These are phyloP conservation scores for Merops nubicus DNA, from an alignment of 2,113 vertebrate genomes.

Conservation along the genomic window DNA sequence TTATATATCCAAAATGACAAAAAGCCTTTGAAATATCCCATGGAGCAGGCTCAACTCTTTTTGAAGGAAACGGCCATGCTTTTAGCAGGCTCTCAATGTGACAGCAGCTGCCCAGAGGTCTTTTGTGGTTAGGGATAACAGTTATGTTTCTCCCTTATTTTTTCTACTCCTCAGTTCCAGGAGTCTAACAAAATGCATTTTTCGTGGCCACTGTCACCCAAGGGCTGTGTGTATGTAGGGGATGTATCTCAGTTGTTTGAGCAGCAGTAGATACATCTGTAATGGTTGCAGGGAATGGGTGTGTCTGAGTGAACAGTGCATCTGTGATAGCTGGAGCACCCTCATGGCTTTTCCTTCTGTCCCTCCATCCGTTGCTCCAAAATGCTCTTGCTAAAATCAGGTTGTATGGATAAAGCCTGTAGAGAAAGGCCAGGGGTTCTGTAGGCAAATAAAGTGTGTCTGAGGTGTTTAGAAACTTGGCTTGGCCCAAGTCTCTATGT, in stretches of 20 bases:
- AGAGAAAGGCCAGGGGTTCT: not conserved
- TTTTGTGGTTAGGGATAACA: slow-evolving; percentile 26
- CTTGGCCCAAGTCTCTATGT: not conserved
- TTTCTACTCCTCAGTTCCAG: not conserved
- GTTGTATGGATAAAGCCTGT: not conserved
- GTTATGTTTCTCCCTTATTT: slow-evolving; percentile 24
- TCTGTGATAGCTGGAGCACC: not conserved
- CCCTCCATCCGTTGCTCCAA: not conserved
- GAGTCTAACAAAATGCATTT: slow-evolving; percentile 27
- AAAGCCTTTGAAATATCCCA: not conserved
- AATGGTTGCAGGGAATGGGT: slow-evolving; percentile 30
- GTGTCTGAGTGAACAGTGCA: not conserved
- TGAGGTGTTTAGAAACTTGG: not conserved
- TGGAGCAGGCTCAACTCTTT: not conserved
- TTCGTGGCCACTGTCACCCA: not conserved
- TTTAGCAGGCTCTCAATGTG: slow-evolving; percentile 35
- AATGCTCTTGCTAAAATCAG: not conserved
- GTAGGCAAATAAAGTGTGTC: not conserved
- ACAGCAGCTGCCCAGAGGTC: not conserved
- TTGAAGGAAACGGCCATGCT: not conserved
- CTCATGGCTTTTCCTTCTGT: not conserved
- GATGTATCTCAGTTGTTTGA: not conserved
- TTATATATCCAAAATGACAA: not conserved
- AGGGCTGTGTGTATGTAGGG: not conserved
- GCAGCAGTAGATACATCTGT: not conserved